These are phyloP conservation scores for Stenolophus ochropezus DNA, from an alignment of 2,888 invertebrate species.

Conservation along the genomic window DNA sequence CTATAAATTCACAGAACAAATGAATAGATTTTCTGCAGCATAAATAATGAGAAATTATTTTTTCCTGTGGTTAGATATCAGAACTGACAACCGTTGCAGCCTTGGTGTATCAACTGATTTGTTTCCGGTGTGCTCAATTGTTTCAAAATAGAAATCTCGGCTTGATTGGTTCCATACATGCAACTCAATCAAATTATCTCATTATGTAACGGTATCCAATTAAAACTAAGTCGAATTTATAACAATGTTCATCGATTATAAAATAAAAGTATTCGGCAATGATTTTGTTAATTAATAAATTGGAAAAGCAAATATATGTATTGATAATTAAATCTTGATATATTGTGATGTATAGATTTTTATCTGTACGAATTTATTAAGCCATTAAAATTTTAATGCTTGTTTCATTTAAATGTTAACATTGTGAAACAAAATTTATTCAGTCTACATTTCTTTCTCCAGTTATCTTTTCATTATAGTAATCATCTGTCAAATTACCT, in stretches of 20 bases:
- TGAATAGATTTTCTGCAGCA: no score
- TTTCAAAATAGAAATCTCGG: constrained; percentile 23
- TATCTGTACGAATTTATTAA: not conserved
- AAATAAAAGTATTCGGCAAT: not conserved
- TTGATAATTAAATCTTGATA: not conserved
- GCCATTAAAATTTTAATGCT: not conserved
- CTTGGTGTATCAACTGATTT: constrained; percentile 33
- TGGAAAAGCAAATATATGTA: constrained; percentile 11
- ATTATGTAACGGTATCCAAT: not conserved
- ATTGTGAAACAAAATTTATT: no score
- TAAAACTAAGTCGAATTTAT: not conserved
- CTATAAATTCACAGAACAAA: no score
- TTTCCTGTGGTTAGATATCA: not conserved
- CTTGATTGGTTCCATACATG: constrained; percentile 7
- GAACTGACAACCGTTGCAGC: not conserved
- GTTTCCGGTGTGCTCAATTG: constrained; percentile 34
- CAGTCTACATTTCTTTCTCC: not conserved
- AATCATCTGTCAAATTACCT: not conserved
- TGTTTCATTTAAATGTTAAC: no score
- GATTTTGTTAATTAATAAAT: not conserved
- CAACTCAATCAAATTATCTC: not conserved
- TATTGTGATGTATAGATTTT: not conserved
- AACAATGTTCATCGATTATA: not conserved
- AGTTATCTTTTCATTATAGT: not conserved
- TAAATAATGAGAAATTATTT: no score